These are phyloP conservation scores for Steatornis caripensis DNA, from an alignment of 2,113 vertebrate genomes.

Conservation along the genomic window DNA sequence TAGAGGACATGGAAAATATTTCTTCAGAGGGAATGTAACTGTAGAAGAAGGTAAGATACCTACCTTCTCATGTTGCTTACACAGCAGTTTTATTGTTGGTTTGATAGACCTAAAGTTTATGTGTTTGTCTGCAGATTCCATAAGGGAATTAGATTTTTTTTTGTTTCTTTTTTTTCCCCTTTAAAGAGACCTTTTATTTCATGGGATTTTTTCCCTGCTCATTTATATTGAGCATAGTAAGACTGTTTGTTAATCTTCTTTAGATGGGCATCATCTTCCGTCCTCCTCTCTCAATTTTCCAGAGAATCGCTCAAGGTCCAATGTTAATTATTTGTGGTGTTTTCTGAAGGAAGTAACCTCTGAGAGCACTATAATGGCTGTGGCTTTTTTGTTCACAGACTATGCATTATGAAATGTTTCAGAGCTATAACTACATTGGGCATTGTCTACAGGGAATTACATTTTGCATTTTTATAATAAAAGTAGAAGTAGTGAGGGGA, in stretches of 20 bases:
- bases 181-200: neutral
- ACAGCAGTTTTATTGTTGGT: neutral
- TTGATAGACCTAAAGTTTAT: neutral
- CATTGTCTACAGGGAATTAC: neutral
- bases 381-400: neutral
- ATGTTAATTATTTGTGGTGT: neutral
- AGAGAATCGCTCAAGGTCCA: neutral
- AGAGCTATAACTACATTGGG: neutral
- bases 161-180: neutral
- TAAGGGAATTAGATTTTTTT: neutral
- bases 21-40: conserved; percentile 94
- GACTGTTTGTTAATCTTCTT: neutral
- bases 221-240: neutral
- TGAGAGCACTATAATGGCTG: neutral
- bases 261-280: neutral
- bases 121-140: neutral
- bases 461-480: neutral
- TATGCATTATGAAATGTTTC: neutral
- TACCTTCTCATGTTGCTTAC: neutral
- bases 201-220: neutral
- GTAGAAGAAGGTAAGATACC: conserved; percentile 90
- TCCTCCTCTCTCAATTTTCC: neutral
- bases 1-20: conserved; percentile 94
- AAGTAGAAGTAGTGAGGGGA: neutral
- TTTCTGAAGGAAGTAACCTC: neutral